These are phyloP conservation scores for Circaetus gallicus DNA, from an alignment of 2,113 vertebrate genomes.

Conservation along the genomic window DNA sequence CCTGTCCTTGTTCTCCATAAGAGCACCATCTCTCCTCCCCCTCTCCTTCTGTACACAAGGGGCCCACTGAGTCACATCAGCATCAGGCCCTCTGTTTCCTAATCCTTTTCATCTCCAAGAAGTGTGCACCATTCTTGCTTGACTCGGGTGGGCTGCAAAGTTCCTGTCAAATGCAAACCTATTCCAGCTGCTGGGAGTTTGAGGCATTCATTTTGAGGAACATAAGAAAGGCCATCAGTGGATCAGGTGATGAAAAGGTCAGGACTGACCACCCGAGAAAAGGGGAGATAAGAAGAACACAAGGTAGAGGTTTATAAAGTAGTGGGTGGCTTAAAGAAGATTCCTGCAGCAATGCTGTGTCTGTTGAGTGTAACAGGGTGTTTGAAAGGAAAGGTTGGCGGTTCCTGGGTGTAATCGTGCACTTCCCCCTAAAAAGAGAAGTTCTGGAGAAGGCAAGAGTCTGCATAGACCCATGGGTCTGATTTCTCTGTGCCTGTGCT, in stretches of 20 bases:
- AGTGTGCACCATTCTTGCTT: neutral
- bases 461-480: neutral
- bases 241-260: neutral
- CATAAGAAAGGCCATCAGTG: neutral
- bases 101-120: slow-evolving; percentile 7
- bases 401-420: neutral
- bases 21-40: neutral
- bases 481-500: neutral
- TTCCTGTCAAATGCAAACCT: neutral
- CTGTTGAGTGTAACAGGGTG: neutral
- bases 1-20: slow-evolving; percentile 1
- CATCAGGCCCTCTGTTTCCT: neutral
- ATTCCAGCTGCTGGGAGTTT: neutral
- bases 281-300: neutral
- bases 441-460: neutral
- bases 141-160: neutral
- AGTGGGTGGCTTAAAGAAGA: neutral
- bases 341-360: neutral
- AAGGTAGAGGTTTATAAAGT: neutral
- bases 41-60: neutral
- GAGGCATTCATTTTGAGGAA: neutral
- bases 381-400: neutral
- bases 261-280: neutral
- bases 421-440: neutral
- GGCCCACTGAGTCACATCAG: neutral